A percentile compares a stretch with the other conserved stretches of the same genome.
phyloP scores from a whole-genome alignment of 2,113 vertebrate species.

The Xenopus laevis region DNA sequence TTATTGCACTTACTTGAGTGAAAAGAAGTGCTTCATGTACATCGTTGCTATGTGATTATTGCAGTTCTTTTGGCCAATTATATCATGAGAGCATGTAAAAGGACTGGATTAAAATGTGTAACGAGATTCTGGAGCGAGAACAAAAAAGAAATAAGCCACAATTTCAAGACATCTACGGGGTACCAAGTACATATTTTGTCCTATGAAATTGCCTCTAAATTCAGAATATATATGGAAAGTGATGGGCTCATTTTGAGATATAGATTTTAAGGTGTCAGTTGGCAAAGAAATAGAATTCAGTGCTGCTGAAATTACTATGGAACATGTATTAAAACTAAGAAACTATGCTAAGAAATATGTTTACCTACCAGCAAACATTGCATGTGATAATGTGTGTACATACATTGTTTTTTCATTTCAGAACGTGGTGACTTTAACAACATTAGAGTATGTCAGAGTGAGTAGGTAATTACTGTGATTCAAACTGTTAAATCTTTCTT shows the following conservation, averaged over 20 bases:
- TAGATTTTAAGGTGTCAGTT: not conserved
- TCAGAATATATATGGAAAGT: constrained; percentile 11
- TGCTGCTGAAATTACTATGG: not conserved
- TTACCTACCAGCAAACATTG: not conserved
- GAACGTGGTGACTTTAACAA: constrained; percentile 64
- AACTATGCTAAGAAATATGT: not conserved
- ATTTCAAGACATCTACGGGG: not conserved
- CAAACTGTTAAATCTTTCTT: constrained; percentile 71
- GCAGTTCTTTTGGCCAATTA: constrained; percentile 32
- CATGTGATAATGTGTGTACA: not conserved
- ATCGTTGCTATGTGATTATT: constrained; percentile 39
- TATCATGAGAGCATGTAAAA: constrained; percentile 24
- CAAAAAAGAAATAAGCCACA: constrained; percentile 1
- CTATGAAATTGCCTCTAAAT: constrained; percentile 15
- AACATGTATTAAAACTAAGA: not conserved
- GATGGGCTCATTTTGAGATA: constrained; percentile 5
- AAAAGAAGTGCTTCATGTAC: constrained; percentile 4
- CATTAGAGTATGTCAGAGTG: constrained; percentile 62
- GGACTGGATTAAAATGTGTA: constrained; percentile 15
- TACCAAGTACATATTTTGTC: constrained; percentile 24
- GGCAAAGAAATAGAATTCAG: not conserved
- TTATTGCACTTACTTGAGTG: constrained; percentile 9
- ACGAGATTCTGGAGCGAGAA: constrained; percentile 1
- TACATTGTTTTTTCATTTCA: constrained; percentile 18
- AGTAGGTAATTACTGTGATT: constrained; percentile 80